Evolutionary conservation across 1,140 invertebrate genomes (phyloP).

Genomic region (Brachionus asplanchnoidis): DNA sequence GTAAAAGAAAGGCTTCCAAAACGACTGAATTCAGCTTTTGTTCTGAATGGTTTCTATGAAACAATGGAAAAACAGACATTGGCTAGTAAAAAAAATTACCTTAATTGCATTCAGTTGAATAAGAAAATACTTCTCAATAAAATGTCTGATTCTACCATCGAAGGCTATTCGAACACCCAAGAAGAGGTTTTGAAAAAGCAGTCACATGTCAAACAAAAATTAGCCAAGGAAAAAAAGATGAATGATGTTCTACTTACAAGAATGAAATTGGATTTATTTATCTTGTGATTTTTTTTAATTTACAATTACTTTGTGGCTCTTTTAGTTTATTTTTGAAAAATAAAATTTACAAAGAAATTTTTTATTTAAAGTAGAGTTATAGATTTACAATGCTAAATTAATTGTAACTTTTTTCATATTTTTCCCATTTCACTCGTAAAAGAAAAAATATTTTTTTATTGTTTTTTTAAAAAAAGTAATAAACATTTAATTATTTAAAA

Average conservation of each 20-base stretch:
- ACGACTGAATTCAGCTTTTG: neutral
- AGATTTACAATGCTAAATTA: no score
- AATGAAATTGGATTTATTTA: conserved; percentile 35
- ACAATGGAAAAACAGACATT: neutral
- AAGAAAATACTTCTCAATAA: neutral
- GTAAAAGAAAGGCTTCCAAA: neutral
- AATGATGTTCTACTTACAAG: conserved; percentile 7
- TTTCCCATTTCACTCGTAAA: no score
- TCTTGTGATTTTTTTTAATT: neutral
- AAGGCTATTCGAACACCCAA: neutral
- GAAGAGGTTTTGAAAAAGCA: neutral
- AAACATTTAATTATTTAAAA: no score
- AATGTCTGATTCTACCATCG: neutral
- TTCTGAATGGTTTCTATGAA: neutral
- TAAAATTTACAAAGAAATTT: no score
- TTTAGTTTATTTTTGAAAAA: no score
- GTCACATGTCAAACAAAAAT: neutral
- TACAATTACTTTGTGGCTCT: neutral
- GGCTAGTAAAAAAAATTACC: conserved; percentile 6
- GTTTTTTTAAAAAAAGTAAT: no score
- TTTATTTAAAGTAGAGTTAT: no score
- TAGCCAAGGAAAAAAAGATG: neutral
- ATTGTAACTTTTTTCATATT: no score
- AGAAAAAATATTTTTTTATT: no score
- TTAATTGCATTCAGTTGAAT: neutral